Conservation (phyloP, 2,797 vertebrate genomes). For the Cossypha caffra region DNA sequence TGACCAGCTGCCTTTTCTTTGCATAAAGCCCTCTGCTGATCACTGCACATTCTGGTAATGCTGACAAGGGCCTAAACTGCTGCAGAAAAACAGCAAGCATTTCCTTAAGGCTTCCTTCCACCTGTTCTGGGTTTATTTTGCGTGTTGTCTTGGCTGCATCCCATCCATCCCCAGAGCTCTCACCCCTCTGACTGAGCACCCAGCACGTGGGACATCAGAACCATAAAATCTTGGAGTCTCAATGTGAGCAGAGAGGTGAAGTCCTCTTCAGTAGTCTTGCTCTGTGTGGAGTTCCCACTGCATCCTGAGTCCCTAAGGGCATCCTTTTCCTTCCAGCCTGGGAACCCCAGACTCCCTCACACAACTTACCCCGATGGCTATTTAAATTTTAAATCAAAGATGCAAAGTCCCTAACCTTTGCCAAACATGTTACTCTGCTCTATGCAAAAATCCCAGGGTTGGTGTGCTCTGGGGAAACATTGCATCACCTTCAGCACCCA, state of each 20-base stretch:
- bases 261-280: background rate
- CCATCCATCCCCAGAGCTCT: background rate
- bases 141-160: background rate
- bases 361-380: background rate
- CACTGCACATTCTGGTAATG: background rate
- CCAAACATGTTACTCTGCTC: background rate
- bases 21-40: background rate
- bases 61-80: background rate
- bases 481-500: background rate
- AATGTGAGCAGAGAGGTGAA: background rate
- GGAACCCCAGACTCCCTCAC: background rate
- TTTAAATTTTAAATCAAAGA: background rate
- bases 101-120: background rate
- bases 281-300: background rate
- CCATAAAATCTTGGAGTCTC: background rate
- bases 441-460: background rate
- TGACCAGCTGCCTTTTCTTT: slow-evolving; percentile 28
- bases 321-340: background rate
- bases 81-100: background rate
- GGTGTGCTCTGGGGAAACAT: background rate
- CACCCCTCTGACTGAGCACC: background rate
- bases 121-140: background rate
- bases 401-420: background rate
- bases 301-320: fast-evolving
- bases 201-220: background rate